Conservation (phyloP, 2,888 invertebrate species). For the Chromoteleia sp. region DNA sequence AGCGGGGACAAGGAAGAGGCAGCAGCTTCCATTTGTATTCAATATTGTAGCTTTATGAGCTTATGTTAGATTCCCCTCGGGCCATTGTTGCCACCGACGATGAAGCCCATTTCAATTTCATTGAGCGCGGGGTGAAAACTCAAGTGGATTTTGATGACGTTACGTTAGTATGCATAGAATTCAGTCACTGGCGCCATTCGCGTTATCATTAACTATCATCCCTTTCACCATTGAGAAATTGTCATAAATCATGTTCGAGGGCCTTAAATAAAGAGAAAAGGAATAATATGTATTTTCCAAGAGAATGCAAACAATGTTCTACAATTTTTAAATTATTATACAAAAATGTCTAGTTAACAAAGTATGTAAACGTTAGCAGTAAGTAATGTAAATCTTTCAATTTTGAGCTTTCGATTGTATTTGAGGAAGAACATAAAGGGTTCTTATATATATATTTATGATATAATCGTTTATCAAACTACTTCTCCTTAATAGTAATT, state of each 20-base stretch:
- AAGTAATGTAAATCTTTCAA: too few relatives aligned
- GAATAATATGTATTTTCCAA: too few relatives aligned
- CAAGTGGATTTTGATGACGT: conserved; percentile 83
- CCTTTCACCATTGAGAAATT: conserved; percentile 30
- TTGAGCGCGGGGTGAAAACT: conserved; percentile 77
- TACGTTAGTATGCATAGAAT: conserved; percentile 83
- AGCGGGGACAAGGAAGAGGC: conserved; percentile 73
- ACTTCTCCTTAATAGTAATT: too few relatives aligned
- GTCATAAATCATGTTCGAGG: conserved; percentile 27
- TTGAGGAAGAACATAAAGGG: too few relatives aligned
- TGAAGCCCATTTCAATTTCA: conserved; percentile 82
- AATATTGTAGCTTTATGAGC: conserved; percentile 85
- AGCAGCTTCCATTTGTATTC: conserved; percentile 84
- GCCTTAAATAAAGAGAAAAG: background rate
- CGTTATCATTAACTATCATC: conserved; percentile 57
- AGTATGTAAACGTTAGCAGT: too few relatives aligned
- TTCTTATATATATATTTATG: too few relatives aligned
- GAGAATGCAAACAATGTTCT: too few relatives aligned
- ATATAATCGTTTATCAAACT: too few relatives aligned
- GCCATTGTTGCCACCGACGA: conserved; percentile 75
- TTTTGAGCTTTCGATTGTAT: too few relatives aligned
- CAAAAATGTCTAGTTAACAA: too few relatives aligned
- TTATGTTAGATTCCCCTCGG: conserved; percentile 77
- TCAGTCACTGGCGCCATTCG: conserved; percentile 57
- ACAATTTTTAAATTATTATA: too few relatives aligned